Evolutionary conservation across 1,140 invertebrate genomes (phyloP).

Genomic region (Acromyrmex echinatior): DNA sequence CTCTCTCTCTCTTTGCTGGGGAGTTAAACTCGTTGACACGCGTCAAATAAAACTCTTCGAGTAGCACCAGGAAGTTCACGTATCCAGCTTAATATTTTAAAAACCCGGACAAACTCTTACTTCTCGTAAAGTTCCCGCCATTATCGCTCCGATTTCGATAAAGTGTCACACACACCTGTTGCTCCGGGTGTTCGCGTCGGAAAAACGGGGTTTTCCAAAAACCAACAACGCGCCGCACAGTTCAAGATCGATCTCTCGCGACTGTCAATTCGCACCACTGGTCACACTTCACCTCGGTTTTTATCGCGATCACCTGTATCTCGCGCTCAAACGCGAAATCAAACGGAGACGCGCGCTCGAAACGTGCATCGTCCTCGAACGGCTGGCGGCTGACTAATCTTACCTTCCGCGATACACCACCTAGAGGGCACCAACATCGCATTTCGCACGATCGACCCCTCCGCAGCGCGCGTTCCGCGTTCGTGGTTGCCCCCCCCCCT

Average conservation of each 20-base stretch:
- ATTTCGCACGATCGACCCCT: slow-evolving; percentile 58
- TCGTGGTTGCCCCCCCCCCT: neutral
- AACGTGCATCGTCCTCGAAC: slow-evolving; percentile 77
- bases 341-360: slow-evolving; percentile 36
- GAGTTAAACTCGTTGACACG: too few relatives aligned
- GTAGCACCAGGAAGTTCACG: neutral
- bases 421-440: slow-evolving; percentile 79
- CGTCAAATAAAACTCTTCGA: neutral
- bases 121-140: neutral
- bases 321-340: slow-evolving; percentile 45
- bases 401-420: slow-evolving; percentile 77
- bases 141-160: neutral
- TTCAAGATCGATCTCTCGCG: too few relatives aligned
- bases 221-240: neutral
- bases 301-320: slow-evolving; percentile 46
- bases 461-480: neutral
- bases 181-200: neutral
- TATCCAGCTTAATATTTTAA: neutral
- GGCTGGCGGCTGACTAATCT: slow-evolving; percentile 82
- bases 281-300: neutral
- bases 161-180: neutral
- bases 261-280: neutral
- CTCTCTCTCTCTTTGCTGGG: too few relatives aligned
- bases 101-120: neutral
- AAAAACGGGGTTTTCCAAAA: too few relatives aligned